Percentiles rank a stretch among this genome's conserved stretches.
These are phyloP conservation scores for Drosophila quadrilineata DNA, from an alignment of 1,140 invertebrate genomes.

Conservation along the genomic window DNA sequence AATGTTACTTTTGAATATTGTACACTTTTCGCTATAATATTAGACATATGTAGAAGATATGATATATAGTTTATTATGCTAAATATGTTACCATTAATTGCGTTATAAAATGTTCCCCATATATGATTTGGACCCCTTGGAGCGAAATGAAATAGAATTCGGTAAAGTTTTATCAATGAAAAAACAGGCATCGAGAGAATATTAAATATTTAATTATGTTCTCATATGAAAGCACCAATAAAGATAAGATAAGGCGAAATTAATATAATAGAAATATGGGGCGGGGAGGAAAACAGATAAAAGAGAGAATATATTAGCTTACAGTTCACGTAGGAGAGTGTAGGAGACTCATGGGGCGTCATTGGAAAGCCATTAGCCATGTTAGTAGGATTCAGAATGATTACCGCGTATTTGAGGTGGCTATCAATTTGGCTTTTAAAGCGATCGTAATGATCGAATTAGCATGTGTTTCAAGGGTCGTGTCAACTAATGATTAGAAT, in stretches of 20 bases:
- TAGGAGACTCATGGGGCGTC: too few relatives aligned
- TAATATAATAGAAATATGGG: conserved; percentile 11
- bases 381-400: conserved; percentile 18
- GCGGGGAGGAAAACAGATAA: too few relatives aligned
- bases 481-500: background rate
- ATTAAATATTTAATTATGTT: conserved; percentile 24
- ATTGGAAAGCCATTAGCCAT: conserved; percentile 9
- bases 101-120: too few relatives aligned
- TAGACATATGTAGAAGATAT: too few relatives aligned
- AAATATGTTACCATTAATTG: too few relatives aligned
- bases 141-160: too few relatives aligned
- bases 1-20: too few relatives aligned
- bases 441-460: background rate
- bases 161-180: conserved; percentile 17
- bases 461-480: background rate
- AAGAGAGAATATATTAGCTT: conserved; percentile 3
- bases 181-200: background rate
- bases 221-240: background rate
- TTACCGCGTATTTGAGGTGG: background rate
- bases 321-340: too few relatives aligned
- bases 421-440: background rate
- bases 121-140: too few relatives aligned
- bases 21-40: too few relatives aligned
- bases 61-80: too few relatives aligned
- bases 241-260: conserved; percentile 34